Conservation (phyloP, 2,888 invertebrate genomes). For the Antheraea yamamai region DNA sequence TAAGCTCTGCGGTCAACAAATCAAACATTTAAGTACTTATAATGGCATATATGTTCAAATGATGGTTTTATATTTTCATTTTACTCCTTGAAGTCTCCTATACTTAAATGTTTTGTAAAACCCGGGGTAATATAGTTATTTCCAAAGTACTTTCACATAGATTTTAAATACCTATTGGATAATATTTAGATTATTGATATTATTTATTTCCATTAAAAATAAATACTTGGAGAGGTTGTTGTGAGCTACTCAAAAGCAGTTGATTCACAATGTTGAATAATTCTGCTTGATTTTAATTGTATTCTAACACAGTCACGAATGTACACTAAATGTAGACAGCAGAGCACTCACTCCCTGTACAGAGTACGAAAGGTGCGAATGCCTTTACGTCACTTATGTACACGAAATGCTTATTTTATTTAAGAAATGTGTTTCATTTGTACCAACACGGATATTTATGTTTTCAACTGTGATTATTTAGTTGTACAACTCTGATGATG, state of each 20-base stretch:
- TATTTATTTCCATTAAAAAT: background rate
- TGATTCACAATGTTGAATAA: background rate
- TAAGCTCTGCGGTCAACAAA: background rate
- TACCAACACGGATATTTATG: constrained; percentile 74
- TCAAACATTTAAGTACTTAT: background rate
- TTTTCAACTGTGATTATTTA: constrained; percentile 84
- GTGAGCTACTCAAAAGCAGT: background rate
- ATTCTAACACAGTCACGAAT: constrained; percentile 1
- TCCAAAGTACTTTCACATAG: background rate
- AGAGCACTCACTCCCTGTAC: constrained; percentile 77
- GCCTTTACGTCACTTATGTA: constrained; percentile 5
- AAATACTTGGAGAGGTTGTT: background rate
- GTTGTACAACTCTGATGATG: constrained; percentile 83
- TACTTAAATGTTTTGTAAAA: background rate
- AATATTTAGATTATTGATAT: background rate
- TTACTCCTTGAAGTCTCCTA: background rate
- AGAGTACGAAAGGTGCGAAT: constrained; percentile 43
- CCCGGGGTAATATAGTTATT: background rate
- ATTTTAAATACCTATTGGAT: background rate
- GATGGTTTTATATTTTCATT: background rate
- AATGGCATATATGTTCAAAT: background rate
- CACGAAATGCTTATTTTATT: constrained; percentile 14
- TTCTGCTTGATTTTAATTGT: constrained; percentile 1
- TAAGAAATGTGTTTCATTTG: constrained; percentile 29
- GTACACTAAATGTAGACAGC: constrained; percentile 48